Evolutionary conservation across 2,113 vertebrate species (phyloP), one percentile per base, ranked within the genome.

Genomic region (Toxotes jaculatrix): DNA sequence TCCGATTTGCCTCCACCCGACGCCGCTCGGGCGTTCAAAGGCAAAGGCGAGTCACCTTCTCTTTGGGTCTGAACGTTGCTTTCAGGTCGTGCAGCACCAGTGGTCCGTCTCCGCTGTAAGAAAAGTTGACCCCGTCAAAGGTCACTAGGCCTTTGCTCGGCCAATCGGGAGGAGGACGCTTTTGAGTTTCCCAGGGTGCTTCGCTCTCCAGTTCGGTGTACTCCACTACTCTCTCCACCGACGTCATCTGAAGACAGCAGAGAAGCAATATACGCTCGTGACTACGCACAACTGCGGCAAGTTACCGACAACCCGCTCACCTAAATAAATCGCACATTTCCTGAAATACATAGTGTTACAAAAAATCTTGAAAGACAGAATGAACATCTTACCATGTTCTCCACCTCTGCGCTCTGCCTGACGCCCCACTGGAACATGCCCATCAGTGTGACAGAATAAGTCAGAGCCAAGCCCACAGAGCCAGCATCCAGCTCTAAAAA

Each of bases 391-490:
- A 99, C 98, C 97, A 98, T 93, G 93, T 98, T 99, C 94, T 99
- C 98, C 85, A 98, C 95, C 93, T 99, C 98, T 7, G 98, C 94
- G n/a, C 98, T 99, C 89, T 99, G 98, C 62, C 98, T 93, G 55
- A 99, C 96, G 0, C 96, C 96, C 98, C 98, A 99, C 94, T 99
- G 98, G 94, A 99, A 99, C 77, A 96, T 96, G 21, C 97, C 97
- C 95, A 98, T 97, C 82, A 99, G 94, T 0, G 96, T 97, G 74
- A 98, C 93, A 0, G 97, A 89, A 1, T 99, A 99, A 81, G 94
- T 96, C 45, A 99, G 90, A 0, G 95, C 96, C 92, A 99, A 86
- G 32, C 98, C 98, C 8, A 99, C 98, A 43, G 96, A 92, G 14
- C 98, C 98, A 0, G 97, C 97, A 0, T 96, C 94, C 92, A 99